Evolutionary conservation across 2,888 invertebrate species (phyloP).

Genomic region (Nomada flava): DNA sequence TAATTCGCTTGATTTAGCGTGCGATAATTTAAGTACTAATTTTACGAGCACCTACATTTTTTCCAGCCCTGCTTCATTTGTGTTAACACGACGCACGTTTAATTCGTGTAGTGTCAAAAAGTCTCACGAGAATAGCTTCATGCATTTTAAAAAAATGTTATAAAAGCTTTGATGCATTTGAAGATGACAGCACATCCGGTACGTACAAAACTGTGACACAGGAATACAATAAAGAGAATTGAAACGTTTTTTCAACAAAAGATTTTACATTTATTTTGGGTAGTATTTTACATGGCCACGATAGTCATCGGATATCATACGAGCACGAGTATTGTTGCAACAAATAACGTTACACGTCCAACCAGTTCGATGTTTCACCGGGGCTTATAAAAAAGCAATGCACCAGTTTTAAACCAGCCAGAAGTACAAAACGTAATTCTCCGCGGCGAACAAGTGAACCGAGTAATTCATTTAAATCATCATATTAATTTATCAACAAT

Average conservation of each 20-base stretch:
- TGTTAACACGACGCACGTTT: too few species aligned
- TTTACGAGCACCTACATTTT: too few species aligned
- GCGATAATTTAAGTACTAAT: too few species aligned
- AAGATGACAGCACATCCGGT: neutral
- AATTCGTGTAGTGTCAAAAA: too few species aligned
- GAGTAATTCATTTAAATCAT: neutral
- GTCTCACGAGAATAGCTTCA: too few species aligned
- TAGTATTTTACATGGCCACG: conserved; percentile 2
- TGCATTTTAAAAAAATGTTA: too few species aligned
- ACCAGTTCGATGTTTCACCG: neutral
- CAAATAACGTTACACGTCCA: neutral
- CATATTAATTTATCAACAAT: neutral
- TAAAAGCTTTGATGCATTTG: neutral
- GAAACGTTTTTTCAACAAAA: conserved; percentile 2
- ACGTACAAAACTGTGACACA: neutral
- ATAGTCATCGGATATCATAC: neutral
- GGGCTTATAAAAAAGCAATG: neutral
- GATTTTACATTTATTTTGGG: conserved; percentile 13
- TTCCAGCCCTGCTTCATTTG: too few species aligned
- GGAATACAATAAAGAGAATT: conserved; percentile 1
- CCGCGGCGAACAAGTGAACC: neutral
- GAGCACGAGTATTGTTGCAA: neutral
- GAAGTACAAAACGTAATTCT: neutral
- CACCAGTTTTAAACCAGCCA: neutral
- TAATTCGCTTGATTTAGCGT: too few species aligned